Evolutionary conservation across 2,797 vertebrate genomes (phyloP), one percentile per base, ranked within the genome.

Genomic region (Garrulus glandarius): DNA sequence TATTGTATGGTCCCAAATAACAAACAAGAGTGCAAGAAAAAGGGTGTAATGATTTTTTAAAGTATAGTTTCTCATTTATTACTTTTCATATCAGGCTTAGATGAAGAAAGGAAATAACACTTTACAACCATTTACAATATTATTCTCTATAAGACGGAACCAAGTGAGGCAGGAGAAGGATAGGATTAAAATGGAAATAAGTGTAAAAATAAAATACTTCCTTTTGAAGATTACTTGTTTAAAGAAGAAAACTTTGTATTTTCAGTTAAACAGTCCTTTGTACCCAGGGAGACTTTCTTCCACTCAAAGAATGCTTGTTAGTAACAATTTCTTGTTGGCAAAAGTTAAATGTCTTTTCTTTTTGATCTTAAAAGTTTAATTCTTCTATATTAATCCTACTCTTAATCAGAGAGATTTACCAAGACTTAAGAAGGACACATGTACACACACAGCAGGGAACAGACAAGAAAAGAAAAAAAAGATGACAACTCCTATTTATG

Each of bases 311-410:
- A 87, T 71, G 24, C 53, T 92, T 94, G 82, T 64, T 95, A 94
- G 72, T 92, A 83, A 91, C 64, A 95, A 83, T 96, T 95, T 95
- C 64, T 82, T 89, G 30, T 75, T 94, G 82, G 89, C 82, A 86
- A 91, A 92, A 93, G 71, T 91, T 89, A 94, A 96, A 91, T 57
- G 44, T 49, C 47, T 91, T 93, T 92, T 80, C 60, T 87, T 91
- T 93, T 95, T 92, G 68, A 95, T 96, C 84, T 95, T 94, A 83
- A 89, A 95, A 75, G 64, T 97, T 92, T 96, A 94, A 95, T 94
- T 95, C 82, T 92, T 91, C 53, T 75, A 20, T 92, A 87, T 95
- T 97, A 97, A 97, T 93, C 95, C 79, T 89, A 84, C 57, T 81
- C 79, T 91, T 96, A 96, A 95, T 95, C 89, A 95, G 72, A 92